phyloP scores from a whole-genome alignment of 2,797 vertebrate genomes.

The Sebastes hopkinsi region DNA sequence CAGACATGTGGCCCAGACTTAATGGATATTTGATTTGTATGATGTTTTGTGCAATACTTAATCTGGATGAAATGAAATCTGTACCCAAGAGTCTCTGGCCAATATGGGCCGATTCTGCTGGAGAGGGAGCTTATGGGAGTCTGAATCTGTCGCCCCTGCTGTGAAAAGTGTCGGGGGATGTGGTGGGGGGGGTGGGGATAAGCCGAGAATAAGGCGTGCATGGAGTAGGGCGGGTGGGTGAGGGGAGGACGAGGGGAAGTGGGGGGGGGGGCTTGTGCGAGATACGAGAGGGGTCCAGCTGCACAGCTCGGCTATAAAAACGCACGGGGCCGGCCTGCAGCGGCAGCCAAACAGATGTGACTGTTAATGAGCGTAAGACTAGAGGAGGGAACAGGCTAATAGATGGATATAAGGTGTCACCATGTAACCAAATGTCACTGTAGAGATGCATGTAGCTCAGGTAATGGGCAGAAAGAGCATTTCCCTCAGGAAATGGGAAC shows the following conservation, averaged over 20 bases:
- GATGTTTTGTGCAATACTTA: conserved; percentile 21
- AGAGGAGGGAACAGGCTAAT: conserved; percentile 73
- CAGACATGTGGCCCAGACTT: not conserved
- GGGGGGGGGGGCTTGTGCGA: not conserved
- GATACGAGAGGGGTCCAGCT: conserved; percentile 65
- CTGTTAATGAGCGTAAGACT: conserved; percentile 69
- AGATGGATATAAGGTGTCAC: conserved; percentile 62
- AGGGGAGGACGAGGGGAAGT: rapidly evolving
- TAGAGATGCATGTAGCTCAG: conserved; percentile 28
- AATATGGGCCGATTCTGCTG: conserved; percentile 42
- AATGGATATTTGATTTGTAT: conserved; percentile 41
- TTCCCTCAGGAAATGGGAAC: conserved; percentile 34
- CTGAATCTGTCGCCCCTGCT: conserved; percentile 36
- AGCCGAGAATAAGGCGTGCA: conserved; percentile 31
- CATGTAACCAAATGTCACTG: conserved; percentile 51
- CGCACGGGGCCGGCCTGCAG: conserved; percentile 31
- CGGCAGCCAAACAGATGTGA: conserved; percentile 73
- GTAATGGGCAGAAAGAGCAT: conserved; percentile 38
- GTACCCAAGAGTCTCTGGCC: conserved; percentile 22
- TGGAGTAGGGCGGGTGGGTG: not conserved
- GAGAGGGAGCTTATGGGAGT: conserved; percentile 27
- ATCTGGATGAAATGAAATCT: conserved; percentile 50
- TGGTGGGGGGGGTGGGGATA: conserved; percentile 18
- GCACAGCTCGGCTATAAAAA: conserved; percentile 56
- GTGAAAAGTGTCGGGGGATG: conserved; percentile 31